A percentile compares a stretch with the other conserved stretches of the same genome.
phyloP scores from a whole-genome alignment of 2,888 invertebrate species.

The Strigamia maritima region DNA sequence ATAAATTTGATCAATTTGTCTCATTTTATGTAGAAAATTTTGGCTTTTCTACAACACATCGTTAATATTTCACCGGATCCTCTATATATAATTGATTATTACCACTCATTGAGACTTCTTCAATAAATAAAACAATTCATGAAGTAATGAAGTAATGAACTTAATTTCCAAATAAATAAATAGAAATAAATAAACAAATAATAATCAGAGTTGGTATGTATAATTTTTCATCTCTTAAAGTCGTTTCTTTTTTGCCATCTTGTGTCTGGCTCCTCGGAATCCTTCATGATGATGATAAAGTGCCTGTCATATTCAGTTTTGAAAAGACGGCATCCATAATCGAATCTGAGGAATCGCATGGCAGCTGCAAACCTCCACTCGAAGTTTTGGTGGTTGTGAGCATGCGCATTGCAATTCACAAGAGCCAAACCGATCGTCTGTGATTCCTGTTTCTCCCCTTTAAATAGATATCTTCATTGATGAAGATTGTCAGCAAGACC shows the following conservation, averaged over 20 bases:
- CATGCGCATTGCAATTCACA: not conserved
- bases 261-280: not conserved
- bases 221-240: not conserved
- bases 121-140: too few species aligned
- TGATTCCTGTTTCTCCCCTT: not conserved
- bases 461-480: not conserved
- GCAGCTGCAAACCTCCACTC: conserved; percentile 11
- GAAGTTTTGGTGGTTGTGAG: not conserved
- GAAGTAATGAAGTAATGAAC: too few species aligned
- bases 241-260: conserved; percentile 6
- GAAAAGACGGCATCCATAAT: conserved; percentile 20
- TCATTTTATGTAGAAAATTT: too few species aligned
- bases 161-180: too few species aligned
- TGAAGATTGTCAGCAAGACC: conserved; percentile 23
- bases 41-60: too few species aligned
- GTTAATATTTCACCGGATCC: too few species aligned
- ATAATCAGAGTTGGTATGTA: too few species aligned
- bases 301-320: conserved; percentile 23
- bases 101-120: too few species aligned
- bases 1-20: too few species aligned
- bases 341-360: conserved; percentile 16
- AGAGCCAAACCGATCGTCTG: not conserved
- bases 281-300: conserved; percentile 15
- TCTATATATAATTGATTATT: too few species aligned
- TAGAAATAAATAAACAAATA: too few species aligned